Evolutionary conservation across 1,140 invertebrate genomes (phyloP), one percentile per base, ranked within the genome.

Genomic region (Brachionus asplanchnoidis): DNA sequence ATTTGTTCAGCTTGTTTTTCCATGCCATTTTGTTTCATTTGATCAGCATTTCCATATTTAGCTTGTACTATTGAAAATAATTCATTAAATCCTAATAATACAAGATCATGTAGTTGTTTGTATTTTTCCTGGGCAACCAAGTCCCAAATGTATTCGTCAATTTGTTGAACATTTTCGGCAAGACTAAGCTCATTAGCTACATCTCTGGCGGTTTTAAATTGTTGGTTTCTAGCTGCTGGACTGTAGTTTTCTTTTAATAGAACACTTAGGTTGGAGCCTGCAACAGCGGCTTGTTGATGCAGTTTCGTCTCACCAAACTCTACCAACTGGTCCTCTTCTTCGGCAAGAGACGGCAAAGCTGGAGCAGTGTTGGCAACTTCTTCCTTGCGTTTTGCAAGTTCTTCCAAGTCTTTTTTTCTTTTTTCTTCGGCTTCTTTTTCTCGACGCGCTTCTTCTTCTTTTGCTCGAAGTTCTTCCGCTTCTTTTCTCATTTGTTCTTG

Each of bases 251-350:
- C 82, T 68, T 68, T 68, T 8, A 84, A 20, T 14, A 84, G 26
- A 26, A 68, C 68, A 11, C 60, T 70, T 6, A 84, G 20, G 70
- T 84, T 68, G 0, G 82, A 26, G 6, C 82, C 82, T 44, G 46
- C 60, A 11, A 36, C 26, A 17, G 65, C 68, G 4, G 82, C 82
- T 84, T 70, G 65, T 20, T 68, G 65, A 84, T 84, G 82, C 14
- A 84, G 82, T 68, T 84, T 68, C 1, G 82, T 84, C 12, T 84
- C 68, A 12, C 82, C 82, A 14, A 84, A 84, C 50, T 84, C 82
- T 8, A 84, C 40, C 20, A 84, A 28, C 20, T 84, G 60, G 12
- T 84, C 82, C 44, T 84, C 80, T 68, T 84, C 82, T 84, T 84
- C 82, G 17, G 60, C 60, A 3, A 84, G 11, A 44, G 82, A 68